Evolutionary conservation across 2,113 vertebrate genomes (phyloP), one percentile per base, ranked within the genome.

Genomic region (Zosterops japonicus): DNA sequence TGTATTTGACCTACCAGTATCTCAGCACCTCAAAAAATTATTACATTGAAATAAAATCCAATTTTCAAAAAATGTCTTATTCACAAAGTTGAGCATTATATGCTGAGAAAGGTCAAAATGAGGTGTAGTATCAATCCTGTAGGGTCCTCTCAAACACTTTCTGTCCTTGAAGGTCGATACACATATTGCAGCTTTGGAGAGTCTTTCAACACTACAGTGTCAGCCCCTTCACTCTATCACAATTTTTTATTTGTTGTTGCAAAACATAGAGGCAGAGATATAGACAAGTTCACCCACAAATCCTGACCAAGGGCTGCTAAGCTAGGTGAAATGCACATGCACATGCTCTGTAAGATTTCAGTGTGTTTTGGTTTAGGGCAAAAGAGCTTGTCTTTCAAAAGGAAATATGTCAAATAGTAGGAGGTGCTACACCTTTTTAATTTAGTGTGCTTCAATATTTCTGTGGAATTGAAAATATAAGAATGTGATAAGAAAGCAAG

Each of bases 291-390:
- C 36, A 61, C 14, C 12, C 18, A 72, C 25, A 64, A 60, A 60
- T 64, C 28, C 41, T 83, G 49, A 76, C 17, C n/a, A 63, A 81
- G 41, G 25, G 23, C n/a, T 42, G 23, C 22, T 46, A 55, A 65
- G 29, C 49, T 25, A 49, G 41, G 33, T 18, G 14, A 67, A 84
- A 79, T 1, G 2, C 11, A 12, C 1, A 8, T 0, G 3, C 15
- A 36, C 10, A 55, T 2, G 3, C 24, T 7, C 22, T 25, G 47
- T n/a, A 72, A 65, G 57, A 60, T 49, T 91, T 79, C 22, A 23
- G 5, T 6, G 33, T 77, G 29, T 24, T 93, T 52, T 72, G 60
- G 4, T 67, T 63, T 81, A 60, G 35, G 8, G 5, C 56, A 59
- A 42, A 60, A 63, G 6, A 53, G 5, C 35, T 57, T 50, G 17